These are phyloP conservation scores for Sylvilagus floridanus DNA, from an alignment of 2,797 vertebrate species.

Conservation along the genomic window DNA sequence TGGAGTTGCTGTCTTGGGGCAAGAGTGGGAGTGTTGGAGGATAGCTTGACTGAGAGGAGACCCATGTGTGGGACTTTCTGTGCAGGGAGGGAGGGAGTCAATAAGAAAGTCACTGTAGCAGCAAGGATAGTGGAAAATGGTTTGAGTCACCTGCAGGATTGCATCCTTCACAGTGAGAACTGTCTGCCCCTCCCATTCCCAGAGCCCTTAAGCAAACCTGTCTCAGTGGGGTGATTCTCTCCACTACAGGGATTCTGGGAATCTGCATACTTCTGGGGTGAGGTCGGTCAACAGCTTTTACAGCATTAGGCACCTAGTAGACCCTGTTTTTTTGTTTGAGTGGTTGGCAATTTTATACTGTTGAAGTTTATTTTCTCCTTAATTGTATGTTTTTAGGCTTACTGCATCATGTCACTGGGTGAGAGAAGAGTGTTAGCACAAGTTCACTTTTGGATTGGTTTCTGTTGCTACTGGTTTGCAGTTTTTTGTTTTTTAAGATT, in stretches of 20 bases:
- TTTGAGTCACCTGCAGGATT: slow-evolving; percentile 75
- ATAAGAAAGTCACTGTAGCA: slow-evolving; percentile 12
- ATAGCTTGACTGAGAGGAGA: slow-evolving; percentile 50
- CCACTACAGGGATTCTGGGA: slow-evolving; percentile 42
- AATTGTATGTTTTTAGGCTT: slow-evolving; percentile 35
- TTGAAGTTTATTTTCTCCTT: slow-evolving; percentile 50
- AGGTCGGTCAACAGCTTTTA: slow-evolving; percentile 62
- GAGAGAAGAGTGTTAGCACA: neutral
- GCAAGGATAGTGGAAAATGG: slow-evolving; percentile 63
- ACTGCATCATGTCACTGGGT: neutral
- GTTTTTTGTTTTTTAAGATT: neutral
- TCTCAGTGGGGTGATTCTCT: slow-evolving; percentile 70
- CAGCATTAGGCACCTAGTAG: neutral
- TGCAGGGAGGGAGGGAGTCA: neutral
- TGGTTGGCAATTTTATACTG: slow-evolving; percentile 48
- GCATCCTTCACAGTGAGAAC: slow-evolving; percentile 74
- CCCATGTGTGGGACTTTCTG: slow-evolving; percentile 33
- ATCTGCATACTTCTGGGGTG: slow-evolving; percentile 52
- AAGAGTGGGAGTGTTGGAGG: slow-evolving; percentile 23
- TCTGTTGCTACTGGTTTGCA: slow-evolving; percentile 41
- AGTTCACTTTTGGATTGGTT: neutral
- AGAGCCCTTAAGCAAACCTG: slow-evolving; percentile 73
- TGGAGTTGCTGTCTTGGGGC: slow-evolving; percentile 43
- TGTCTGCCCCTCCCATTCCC: slow-evolving; percentile 73
- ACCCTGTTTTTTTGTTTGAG: slow-evolving; percentile 37